Percentiles rank a stretch among this genome's conserved stretches.
These are phyloP conservation scores for Heliconius ethilla DNA, from an alignment of 2,888 invertebrate species.

Conservation along the genomic window DNA sequence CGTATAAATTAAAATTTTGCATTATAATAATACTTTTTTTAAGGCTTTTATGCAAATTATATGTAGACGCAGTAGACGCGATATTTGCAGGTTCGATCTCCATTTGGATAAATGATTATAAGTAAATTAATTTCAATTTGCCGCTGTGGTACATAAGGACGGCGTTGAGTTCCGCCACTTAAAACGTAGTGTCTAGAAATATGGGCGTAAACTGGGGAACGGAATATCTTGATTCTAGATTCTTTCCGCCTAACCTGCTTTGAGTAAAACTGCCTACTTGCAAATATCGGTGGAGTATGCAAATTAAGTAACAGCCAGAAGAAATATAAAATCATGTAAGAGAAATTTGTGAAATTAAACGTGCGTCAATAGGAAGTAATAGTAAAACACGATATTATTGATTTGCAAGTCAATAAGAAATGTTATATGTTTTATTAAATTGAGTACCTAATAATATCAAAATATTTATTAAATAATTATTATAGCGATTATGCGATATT, in stretches of 20 bases:
- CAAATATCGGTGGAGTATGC: background rate
- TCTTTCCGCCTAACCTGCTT: background rate
- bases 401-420: conserved; percentile 7
- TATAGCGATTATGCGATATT: too few species aligned
- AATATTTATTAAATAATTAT: background rate
- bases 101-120: too few species aligned
- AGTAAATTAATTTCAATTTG: too few species aligned
- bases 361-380: background rate
- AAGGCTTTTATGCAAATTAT: background rate
- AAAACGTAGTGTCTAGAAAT: background rate
- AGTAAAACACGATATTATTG: conserved; percentile 9
- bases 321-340: conserved; percentile 11
- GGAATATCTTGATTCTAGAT: background rate
- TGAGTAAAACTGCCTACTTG: background rate
- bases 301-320: background rate
- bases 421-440: background rate
- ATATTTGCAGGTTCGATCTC: too few species aligned
- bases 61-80: too few species aligned
- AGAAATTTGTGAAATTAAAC: conserved; percentile 12
- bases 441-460: background rate
- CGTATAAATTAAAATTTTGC: background rate
- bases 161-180: background rate
- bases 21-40: background rate
- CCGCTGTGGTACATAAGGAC: background rate
- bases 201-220: background rate